Conservation (phyloP, 1,140 invertebrate species). For the Nomia melanderi region DNA sequence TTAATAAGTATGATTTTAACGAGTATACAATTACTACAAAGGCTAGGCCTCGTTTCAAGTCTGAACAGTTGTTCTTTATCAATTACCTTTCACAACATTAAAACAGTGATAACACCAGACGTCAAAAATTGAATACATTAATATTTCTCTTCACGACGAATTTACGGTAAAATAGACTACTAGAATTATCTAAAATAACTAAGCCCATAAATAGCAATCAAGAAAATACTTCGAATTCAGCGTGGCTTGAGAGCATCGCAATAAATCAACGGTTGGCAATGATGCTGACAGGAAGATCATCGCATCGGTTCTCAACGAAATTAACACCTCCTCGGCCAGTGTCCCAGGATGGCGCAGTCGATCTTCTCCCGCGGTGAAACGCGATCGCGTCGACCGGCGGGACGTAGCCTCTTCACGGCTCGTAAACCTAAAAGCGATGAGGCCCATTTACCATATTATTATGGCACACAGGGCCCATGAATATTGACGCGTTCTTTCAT, state of each 20-base stretch:
- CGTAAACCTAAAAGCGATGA: constrained; percentile 73
- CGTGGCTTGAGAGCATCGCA: neutral
- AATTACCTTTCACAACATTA: too few relatives aligned
- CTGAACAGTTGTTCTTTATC: too few relatives aligned
- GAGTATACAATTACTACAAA: too few relatives aligned
- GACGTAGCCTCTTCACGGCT: constrained; percentile 66
- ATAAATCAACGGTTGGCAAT: neutral
- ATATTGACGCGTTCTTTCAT: constrained; percentile 70
- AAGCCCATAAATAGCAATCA: neutral
- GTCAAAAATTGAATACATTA: too few relatives aligned
- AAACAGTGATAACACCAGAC: too few relatives aligned
- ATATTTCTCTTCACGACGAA: too few relatives aligned
- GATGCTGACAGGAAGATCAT: neutral
- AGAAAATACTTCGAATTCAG: too few relatives aligned
- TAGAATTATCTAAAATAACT: neutral
- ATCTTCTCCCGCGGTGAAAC: constrained; percentile 59
- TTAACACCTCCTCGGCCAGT: constrained; percentile 49
- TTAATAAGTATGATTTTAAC: too few relatives aligned
- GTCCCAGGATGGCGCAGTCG: constrained; percentile 11
- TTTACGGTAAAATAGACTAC: neutral
- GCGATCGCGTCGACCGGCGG: constrained; percentile 69
- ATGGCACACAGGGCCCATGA: constrained; percentile 59
- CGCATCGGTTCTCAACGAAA: constrained; percentile 24
- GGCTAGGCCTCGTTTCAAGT: too few relatives aligned
- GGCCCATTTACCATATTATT: constrained; percentile 75